Percentiles rank a stretch among this genome's conserved stretches.
Conservation (phyloP, 2,797 vertebrate species). For the Intellagama lesueurii region DNA sequence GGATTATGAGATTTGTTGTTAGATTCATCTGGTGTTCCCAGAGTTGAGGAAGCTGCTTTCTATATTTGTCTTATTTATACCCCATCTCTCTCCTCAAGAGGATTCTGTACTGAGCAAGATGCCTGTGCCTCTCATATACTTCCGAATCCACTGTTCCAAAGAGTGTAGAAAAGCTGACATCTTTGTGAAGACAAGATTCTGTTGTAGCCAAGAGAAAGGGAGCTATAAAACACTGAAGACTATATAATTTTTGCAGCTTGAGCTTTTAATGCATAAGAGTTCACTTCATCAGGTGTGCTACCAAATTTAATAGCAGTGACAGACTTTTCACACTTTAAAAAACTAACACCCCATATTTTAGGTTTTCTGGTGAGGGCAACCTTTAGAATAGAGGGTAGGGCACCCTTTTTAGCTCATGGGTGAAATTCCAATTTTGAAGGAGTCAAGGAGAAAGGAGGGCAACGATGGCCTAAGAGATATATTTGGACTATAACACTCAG, state of each 20-base stretch:
- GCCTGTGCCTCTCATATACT: no score
- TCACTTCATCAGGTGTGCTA: not conserved
- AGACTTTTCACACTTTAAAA: not conserved
- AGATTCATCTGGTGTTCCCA: no score
- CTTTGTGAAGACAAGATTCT: no score
- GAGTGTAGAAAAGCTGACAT: no score
- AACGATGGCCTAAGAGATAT: not conserved
- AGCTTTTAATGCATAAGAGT: not conserved
- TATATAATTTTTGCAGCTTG: not conserved
- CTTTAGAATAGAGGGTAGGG: not conserved
- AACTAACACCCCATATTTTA: not conserved
- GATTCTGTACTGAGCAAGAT: no score
- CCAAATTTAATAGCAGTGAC: not conserved
- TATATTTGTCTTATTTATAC: no score
- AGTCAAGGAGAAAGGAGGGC: not conserved
- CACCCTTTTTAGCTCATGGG: not conserved
- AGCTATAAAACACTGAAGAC: not conserved
- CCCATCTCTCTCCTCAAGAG: no score
- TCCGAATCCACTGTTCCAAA: no score
- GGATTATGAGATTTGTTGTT: no score
- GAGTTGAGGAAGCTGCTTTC: no score
- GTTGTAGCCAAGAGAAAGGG: not conserved
- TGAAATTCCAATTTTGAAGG: not conserved
- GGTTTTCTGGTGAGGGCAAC: not conserved
- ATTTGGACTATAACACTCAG: not conserved